Conservation (phyloP, 2,113 vertebrate species). For the Rousettus leschenaultii region DNA sequence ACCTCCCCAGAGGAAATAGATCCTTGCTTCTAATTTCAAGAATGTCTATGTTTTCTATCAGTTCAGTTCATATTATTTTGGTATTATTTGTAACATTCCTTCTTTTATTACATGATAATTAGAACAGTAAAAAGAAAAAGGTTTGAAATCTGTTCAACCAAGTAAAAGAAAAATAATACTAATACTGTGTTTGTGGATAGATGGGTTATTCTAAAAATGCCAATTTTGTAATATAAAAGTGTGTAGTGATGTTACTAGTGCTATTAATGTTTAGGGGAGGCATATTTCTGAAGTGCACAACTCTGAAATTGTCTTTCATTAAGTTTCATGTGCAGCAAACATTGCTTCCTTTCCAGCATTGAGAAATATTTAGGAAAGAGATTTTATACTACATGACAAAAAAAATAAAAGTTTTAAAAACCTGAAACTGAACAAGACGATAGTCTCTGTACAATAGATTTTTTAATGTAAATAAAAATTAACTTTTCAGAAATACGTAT, state of each 20-base stretch:
- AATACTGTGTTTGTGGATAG: not conserved
- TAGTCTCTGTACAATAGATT: not conserved
- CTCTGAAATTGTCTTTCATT: not conserved
- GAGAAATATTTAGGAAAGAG: not conserved
- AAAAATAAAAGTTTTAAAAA: not conserved
- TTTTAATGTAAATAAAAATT: not conserved
- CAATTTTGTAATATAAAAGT: not conserved
- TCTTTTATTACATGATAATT: conserved; percentile 31
- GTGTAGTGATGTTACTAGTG: not conserved
- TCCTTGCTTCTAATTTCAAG: not conserved
- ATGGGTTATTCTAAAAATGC: not conserved
- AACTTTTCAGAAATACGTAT: not conserved
- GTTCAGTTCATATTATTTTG: not conserved
- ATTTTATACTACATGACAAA: not conserved
- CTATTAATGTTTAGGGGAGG: not conserved
- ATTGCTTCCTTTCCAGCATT: not conserved
- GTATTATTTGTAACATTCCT: not conserved
- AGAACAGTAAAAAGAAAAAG: not conserved
- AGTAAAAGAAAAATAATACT: not conserved
- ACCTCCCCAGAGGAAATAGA: not conserved
- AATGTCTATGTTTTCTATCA: not conserved
- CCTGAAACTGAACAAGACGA: not conserved
- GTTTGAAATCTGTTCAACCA: not conserved
- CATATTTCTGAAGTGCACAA: not conserved
- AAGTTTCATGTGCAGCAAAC: not conserved